Percentiles rank a stretch among this genome's conserved stretches.
Conservation (phyloP, 2,888 invertebrate genomes). For the Calliphora vomitoria region DNA sequence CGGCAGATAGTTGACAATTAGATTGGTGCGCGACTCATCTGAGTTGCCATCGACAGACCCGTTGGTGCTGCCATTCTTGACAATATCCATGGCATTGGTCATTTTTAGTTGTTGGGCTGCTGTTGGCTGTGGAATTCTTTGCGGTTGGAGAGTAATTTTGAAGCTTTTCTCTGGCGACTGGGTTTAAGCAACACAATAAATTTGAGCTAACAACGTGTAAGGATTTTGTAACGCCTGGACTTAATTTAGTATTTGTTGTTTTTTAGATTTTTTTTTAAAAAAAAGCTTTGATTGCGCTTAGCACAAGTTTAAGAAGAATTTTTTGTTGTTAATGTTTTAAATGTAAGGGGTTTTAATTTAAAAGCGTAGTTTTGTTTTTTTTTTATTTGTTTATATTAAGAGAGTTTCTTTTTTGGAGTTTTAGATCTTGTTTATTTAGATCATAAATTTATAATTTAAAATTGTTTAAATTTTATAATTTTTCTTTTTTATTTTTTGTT, state of each 20-base stretch:
- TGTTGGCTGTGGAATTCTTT: conserved; percentile 65
- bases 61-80: conserved; percentile 90
- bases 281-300: conserved; percentile 83
- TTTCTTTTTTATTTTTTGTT: conserved; percentile 74
- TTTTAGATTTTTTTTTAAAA: conserved; percentile 70
- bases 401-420: conserved; percentile 66
- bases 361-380: conserved; percentile 72
- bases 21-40: conserved; percentile 97
- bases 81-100: conserved; percentile 87
- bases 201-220: background rate
- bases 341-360: conserved; percentile 63
- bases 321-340: conserved; percentile 73
- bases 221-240: conserved; percentile 66
- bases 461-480: conserved; percentile 78
- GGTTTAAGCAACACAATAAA: conserved; percentile 10
- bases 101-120: conserved; percentile 77
- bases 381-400: conserved; percentile 45
- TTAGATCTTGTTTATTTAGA: conserved; percentile 69
- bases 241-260: conserved; percentile 50
- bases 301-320: conserved; percentile 81
- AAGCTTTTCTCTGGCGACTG: conserved; percentile 60
- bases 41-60: conserved; percentile 88
- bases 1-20: conserved; percentile 97
- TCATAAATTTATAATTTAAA: conserved; percentile 75
- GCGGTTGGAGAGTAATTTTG: conserved; percentile 77